These are phyloP conservation scores for Chelon auratus DNA, from an alignment of 2,797 vertebrate species.

Conservation along the genomic window DNA sequence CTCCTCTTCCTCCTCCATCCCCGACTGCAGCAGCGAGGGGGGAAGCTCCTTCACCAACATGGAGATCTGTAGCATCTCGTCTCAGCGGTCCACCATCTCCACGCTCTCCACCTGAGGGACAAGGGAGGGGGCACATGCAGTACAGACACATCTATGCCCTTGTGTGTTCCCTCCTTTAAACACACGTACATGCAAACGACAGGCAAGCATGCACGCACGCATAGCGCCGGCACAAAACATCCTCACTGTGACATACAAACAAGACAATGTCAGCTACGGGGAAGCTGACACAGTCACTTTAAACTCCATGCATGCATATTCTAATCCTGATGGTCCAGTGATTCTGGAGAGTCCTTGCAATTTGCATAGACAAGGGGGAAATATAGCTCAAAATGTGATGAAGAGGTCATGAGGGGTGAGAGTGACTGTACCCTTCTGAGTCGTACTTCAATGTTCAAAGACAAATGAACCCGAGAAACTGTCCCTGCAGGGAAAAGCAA, in stretches of 20 bases:
- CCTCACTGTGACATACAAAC: conserved; percentile 30
- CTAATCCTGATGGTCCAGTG: conserved; percentile 1
- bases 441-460: neutral
- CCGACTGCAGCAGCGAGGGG: conserved; percentile 92
- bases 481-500: conserved; percentile 15
- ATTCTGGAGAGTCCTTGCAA: conserved; percentile 1
- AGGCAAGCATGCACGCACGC: conserved; percentile 11
- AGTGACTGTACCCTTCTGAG: conserved; percentile 12
- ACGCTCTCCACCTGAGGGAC: conserved; percentile 79
- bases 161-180: neutral
- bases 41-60: conserved; percentile 94
- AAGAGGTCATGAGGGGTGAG: conserved; percentile 14
- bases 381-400: conserved; percentile 30
- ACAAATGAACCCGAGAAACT: conserved; percentile 29
- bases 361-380: conserved; percentile 23
- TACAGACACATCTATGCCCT: neutral
- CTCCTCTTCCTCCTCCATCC: conserved; percentile 93
- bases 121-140: neutral
- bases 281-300: conserved; percentile 4
- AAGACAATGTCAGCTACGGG: conserved; percentile 31
- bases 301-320: conserved; percentile 32
- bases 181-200: conserved; percentile 15
- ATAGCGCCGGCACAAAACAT: neutral
- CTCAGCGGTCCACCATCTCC: conserved; percentile 92
- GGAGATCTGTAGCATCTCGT: conserved; percentile 97